A percentile compares a stretch with the other conserved stretches of the same genome.
phyloP scores from a whole-genome alignment of 2,888 invertebrate species.

The Apomyelois bistriatella region DNA sequence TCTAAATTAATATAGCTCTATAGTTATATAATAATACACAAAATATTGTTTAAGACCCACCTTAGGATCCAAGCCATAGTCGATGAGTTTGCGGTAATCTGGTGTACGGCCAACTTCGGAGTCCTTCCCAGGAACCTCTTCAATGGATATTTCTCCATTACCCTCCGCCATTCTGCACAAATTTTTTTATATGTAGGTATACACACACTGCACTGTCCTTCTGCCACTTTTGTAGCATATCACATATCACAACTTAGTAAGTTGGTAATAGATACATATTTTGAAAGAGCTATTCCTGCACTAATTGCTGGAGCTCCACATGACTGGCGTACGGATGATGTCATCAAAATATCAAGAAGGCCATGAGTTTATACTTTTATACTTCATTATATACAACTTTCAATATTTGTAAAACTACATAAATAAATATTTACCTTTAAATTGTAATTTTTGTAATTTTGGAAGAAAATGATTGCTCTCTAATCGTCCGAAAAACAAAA shows the following conservation, averaged over 20 bases:
- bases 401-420: conserved; percentile 18
- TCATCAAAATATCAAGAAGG: conserved; percentile 67
- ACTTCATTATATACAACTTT: conserved; percentile 22
- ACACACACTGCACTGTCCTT: conserved; percentile 65
- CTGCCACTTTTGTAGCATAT: conserved; percentile 27
- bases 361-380: conserved; percentile 48
- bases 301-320: conserved; percentile 42
- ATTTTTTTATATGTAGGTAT: conserved; percentile 44
- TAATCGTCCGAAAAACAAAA: conserved; percentile 80
- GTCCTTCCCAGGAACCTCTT: conserved; percentile 84
- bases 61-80: conserved; percentile 97
- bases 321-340: conserved; percentile 64
- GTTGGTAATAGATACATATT: conserved; percentile 19
- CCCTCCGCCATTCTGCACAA: conserved; percentile 90
- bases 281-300: conserved; percentile 31
- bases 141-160: conserved; percentile 90
- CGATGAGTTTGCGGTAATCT: conserved; percentile 96
- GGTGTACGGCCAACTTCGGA: conserved; percentile 88
- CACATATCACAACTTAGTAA: conserved; percentile 29
- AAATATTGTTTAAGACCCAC: conserved; percentile 59
- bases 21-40: neutral
- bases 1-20: neutral
- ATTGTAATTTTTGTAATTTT: conserved; percentile 80
- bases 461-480: conserved; percentile 76
- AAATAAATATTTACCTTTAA: conserved; percentile 72